phyloP scores from a whole-genome alignment of 1,140 invertebrate genomes.

The Centruroides vittatus region DNA sequence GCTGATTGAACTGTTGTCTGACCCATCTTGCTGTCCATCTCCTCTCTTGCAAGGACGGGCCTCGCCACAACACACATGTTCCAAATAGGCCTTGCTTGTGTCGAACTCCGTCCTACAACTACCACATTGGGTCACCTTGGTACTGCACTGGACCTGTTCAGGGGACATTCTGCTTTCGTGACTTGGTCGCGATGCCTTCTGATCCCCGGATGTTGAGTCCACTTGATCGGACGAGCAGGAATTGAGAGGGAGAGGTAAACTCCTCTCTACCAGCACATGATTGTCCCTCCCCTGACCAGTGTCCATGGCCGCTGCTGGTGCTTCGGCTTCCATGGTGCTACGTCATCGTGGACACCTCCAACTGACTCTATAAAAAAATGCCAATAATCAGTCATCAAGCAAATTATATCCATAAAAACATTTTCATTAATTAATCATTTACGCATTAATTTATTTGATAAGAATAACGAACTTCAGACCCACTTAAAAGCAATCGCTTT shows the following conservation, averaged over 20 bases:
- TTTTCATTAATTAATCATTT: no score
- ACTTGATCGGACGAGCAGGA: not conserved
- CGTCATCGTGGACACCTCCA: constrained; percentile 1
- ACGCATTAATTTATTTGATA: no score
- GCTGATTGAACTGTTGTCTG: constrained; percentile 21
- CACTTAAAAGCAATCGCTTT: no score
- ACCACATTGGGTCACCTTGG: constrained; percentile 12
- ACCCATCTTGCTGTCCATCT: not conserved
- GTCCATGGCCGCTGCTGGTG: constrained; percentile 10
- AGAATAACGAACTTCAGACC: no score
- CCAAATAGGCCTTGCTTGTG: constrained; percentile 12
- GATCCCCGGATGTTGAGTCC: not conserved
- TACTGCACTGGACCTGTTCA: constrained; percentile 12
- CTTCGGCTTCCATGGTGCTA: constrained; percentile 15
- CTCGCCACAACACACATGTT: constrained; percentile 7
- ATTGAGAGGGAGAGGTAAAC: not conserved
- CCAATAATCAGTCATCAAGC: no score
- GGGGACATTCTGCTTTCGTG: constrained; percentile 7
- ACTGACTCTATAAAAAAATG: no score
- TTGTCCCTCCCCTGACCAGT: constrained; percentile 10
- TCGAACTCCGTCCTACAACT: constrained; percentile 14
- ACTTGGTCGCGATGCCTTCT: not conserved
- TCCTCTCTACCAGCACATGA: constrained; percentile 4
- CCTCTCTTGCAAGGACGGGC: not conserved
- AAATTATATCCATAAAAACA: no score